A percentile compares a stretch with the other conserved stretches of the same genome.
These are phyloP conservation scores for Drosophila anomelani DNA, from an alignment of 2,888 invertebrate species.

Conservation along the genomic window DNA sequence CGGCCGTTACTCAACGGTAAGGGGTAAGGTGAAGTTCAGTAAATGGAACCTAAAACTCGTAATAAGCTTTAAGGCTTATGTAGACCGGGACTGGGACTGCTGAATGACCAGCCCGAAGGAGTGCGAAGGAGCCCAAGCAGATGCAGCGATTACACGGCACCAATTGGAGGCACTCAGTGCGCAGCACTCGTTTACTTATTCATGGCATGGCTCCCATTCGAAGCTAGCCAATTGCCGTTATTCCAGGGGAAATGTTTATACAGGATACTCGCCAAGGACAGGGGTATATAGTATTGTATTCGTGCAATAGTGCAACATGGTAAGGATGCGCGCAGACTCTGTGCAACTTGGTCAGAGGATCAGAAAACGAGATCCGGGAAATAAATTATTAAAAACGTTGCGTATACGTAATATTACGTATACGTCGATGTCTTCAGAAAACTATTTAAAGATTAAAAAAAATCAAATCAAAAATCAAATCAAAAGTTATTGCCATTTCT, in stretches of 20 bases:
- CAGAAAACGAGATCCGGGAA: too few species aligned
- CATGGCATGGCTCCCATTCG: slow-evolving; percentile 34
- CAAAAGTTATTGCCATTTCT: too few species aligned
- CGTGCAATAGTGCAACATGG: not conserved
- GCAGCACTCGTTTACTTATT: slow-evolving; percentile 36
- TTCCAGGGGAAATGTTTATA: slow-evolving; percentile 16
- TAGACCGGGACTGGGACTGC: not conserved
- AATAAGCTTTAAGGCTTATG: slow-evolving; percentile 39
- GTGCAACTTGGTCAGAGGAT: not conserved
- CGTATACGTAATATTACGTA: slow-evolving; percentile 1
- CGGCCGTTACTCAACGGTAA: not conserved
- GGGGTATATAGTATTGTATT: not conserved
- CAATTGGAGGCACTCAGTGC: slow-evolving; percentile 38
- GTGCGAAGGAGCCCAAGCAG: slow-evolving; percentile 5
- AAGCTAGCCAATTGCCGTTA: slow-evolving; percentile 36
- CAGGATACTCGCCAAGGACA: not conserved
- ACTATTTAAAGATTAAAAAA: not conserved
- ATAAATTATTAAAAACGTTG: too few species aligned
- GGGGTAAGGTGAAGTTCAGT: not conserved
- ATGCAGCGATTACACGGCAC: slow-evolving; percentile 31
- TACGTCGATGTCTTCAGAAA: not conserved
- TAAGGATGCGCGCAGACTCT: not conserved
- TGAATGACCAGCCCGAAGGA: slow-evolving; percentile 9
- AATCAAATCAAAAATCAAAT: too few species aligned
- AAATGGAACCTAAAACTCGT: not conserved